phyloP scores from a whole-genome alignment of 1,140 invertebrate genomes.

The Holotrichia oblita region DNA sequence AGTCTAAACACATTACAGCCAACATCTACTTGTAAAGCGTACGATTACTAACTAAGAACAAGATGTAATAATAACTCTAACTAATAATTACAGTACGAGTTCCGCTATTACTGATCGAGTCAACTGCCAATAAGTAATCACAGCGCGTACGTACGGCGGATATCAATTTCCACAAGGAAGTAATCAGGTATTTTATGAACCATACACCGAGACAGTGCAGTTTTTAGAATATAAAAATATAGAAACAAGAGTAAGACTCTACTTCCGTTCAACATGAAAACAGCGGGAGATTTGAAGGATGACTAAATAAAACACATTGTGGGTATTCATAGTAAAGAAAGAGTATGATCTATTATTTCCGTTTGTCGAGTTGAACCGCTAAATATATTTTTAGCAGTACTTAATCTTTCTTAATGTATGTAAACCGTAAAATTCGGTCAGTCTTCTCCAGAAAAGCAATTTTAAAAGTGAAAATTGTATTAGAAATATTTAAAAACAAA shows the following conservation, averaged over 20 bases:
- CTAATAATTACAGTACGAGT: background rate
- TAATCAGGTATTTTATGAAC: background rate
- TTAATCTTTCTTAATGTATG: no score
- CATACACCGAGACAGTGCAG: background rate
- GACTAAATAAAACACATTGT: background rate
- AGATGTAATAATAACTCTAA: background rate
- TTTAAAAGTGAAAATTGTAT: no score
- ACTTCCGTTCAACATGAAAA: background rate
- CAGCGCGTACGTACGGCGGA: background rate
- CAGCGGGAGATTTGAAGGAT: conserved; percentile 5
- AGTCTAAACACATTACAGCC: no score
- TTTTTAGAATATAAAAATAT: conserved; percentile 9
- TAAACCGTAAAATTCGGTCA: no score
- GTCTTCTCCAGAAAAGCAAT: no score
- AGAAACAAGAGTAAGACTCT: background rate
- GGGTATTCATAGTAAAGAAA: background rate
- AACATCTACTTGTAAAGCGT: background rate
- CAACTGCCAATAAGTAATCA: conserved; percentile 8
- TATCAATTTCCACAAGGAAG: conserved; percentile 20
- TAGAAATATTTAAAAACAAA: no score
- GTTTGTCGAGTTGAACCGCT: background rate
- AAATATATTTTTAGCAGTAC: background rate
- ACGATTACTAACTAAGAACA: background rate
- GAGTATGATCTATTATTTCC: background rate
- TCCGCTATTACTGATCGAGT: background rate